These are phyloP conservation scores for Manis crassicaudata DNA, from an alignment of 2,797 vertebrate genomes.

Conservation along the genomic window DNA sequence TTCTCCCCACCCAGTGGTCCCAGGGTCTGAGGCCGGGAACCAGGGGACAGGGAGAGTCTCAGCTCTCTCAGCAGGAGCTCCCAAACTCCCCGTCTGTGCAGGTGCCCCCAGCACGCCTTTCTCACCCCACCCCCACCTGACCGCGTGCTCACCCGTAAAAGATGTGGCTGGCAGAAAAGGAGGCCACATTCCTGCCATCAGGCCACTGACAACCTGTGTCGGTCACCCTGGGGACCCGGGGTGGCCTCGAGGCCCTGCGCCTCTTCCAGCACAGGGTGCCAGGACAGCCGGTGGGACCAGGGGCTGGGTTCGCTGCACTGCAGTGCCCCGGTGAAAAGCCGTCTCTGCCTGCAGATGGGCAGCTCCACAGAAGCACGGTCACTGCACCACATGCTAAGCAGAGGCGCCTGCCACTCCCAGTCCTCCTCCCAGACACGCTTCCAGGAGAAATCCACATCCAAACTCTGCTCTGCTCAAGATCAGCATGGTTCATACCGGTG, in stretches of 20 bases:
- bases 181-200: neutral
- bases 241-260: too few species aligned
- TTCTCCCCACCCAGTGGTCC: neutral
- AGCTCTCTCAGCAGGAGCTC: neutral
- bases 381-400: too few species aligned
- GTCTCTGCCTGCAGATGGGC: neutral
- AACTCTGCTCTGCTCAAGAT: neutral
- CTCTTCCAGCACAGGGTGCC: neutral
- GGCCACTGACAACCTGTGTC: neutral
- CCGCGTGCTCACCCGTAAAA: rapidly evolving
- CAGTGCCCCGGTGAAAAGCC: too few species aligned
- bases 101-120: neutral
- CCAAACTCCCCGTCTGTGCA: rapidly evolving
- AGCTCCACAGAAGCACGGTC: neutral
- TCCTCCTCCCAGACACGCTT: neutral
- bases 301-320: too few species aligned
- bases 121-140: neutral
- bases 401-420: too few species aligned
- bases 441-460: neutral
- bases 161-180: neutral
- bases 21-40: neutral
- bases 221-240: too few species aligned
- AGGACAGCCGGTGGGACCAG: too few species aligned
- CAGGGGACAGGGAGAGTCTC: too few species aligned
- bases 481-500: rapidly evolving